phyloP scores from a whole-genome alignment of 2,797 vertebrate genomes.

The Esox lucius region DNA sequence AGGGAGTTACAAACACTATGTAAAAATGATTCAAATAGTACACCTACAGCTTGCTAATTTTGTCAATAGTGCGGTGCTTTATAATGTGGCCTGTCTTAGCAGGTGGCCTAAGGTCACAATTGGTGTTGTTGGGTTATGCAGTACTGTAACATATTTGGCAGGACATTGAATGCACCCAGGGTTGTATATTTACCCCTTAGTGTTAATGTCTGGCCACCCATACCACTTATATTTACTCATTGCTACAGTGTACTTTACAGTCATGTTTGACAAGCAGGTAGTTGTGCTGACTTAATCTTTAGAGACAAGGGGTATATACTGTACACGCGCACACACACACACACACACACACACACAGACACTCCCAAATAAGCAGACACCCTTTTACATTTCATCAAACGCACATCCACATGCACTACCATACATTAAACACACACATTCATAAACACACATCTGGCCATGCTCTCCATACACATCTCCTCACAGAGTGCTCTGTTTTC shows the following conservation, averaged over 20 bases:
- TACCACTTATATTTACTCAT: slow-evolving; percentile 14
- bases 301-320: slow-evolving; percentile 10
- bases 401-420: neutral
- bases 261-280: slow-evolving; percentile 27
- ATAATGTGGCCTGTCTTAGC: neutral
- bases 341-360: neutral
- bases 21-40: slow-evolving; percentile 59
- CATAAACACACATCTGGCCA: slow-evolving; percentile 6
- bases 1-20: slow-evolving; percentile 41
- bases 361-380: neutral
- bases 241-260: neutral
- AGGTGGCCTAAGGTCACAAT: neutral
- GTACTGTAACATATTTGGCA: slow-evolving; percentile 2
- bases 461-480: slow-evolving; percentile 19
- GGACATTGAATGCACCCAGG: slow-evolving; percentile 1
- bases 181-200: slow-evolving; percentile 20
- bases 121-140: neutral
- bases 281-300: slow-evolving; percentile 30
- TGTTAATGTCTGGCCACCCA: slow-evolving; percentile 24
- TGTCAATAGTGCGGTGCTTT: slow-evolving; percentile 17
- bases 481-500: slow-evolving; percentile 36
- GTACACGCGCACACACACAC: neutral
- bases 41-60: slow-evolving; percentile 29
- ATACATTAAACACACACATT: slow-evolving; percentile 5
- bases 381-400: neutral